Evolutionary conservation across 2,113 vertebrate species (phyloP), one percentile per base, ranked within the genome.

Genomic region (Bujurquina vittata): DNA sequence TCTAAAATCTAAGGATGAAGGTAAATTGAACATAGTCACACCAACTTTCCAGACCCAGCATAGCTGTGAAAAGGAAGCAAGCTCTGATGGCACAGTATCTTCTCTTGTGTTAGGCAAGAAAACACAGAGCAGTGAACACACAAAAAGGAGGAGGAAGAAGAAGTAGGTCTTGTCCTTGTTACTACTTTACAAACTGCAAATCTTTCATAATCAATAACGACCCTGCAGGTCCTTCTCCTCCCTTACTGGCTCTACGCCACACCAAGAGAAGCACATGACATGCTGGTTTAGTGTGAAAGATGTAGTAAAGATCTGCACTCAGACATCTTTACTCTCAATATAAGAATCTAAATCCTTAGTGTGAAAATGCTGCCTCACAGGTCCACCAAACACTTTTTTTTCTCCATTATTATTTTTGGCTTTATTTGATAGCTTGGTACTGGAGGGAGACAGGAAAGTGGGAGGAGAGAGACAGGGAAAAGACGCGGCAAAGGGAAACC

Each of bases 11-110:
- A 35, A 49, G 77, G 29, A 40, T 52, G 58, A 17, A 61, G 49
- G 49, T 46, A 23, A 9, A 56, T 60, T 52, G 46, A 33, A 75
- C 4, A 11, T 23, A 15, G 3, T 57, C 5, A 20, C 7, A n/a
- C 15, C 17, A 43, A 58, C 52, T 22, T 60, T 15, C 10, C 26
- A 46, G 75, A 20, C 58, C 35, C 7, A 79, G 22, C 60, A 61
- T 11, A 56, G 56, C 40, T 72, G 52, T 75, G 63, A 77, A 74
- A 67, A 85, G 85, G 72, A 89, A 84, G 55, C 22, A 2, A 65
- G 65, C 26, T 75, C 43, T 49, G 83, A 85, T 57, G 75, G 55
- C 69, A 72, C 67, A 56, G 56, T 15, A 18, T 85, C 63, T 86
- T 81, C 60, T 5, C 35, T 58, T 81, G 35, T 49, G 77, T 56